Evolutionary conservation across 2,888 invertebrate species (phyloP).

Genomic region (Lasioglossum calceatum): DNA sequence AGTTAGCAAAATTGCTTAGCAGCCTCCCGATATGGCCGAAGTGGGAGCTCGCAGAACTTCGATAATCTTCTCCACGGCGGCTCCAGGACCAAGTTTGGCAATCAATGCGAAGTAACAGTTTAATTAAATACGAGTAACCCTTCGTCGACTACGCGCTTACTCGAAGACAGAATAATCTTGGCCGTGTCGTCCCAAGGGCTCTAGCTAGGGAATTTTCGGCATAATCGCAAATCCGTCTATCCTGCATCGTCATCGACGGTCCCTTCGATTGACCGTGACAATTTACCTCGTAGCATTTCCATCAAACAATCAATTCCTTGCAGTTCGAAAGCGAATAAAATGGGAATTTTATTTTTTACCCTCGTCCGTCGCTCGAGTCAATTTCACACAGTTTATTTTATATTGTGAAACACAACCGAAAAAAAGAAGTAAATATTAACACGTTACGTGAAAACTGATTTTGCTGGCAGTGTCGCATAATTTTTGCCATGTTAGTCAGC

Average conservation of each 20-base stretch:
- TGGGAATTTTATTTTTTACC: background rate
- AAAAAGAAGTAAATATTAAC: no score
- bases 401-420: no score
- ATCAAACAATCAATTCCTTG: background rate
- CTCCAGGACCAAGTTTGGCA: conserved; percentile 79
- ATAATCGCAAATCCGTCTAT: conserved; percentile 58
- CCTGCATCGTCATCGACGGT: background rate
- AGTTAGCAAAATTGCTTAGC: conserved; percentile 77
- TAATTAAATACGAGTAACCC: conserved; percentile 83
- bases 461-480: background rate
- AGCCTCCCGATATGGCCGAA: conserved; percentile 72
- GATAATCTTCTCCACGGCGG: conserved; percentile 74
- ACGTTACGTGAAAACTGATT: background rate
- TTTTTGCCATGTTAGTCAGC: background rate
- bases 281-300: background rate
- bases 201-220: conserved; percentile 58
- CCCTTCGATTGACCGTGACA: background rate
- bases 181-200: conserved; percentile 65
- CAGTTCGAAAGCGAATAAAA: background rate
- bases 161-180: conserved; percentile 77
- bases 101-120: conserved; percentile 84
- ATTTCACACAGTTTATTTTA: no score
- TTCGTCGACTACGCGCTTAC: conserved; percentile 77
- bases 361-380: no score
- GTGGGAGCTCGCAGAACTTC: conserved; percentile 72